phyloP scores from a whole-genome alignment of 2,888 invertebrate genomes.

The Scaptomyza parva region DNA sequence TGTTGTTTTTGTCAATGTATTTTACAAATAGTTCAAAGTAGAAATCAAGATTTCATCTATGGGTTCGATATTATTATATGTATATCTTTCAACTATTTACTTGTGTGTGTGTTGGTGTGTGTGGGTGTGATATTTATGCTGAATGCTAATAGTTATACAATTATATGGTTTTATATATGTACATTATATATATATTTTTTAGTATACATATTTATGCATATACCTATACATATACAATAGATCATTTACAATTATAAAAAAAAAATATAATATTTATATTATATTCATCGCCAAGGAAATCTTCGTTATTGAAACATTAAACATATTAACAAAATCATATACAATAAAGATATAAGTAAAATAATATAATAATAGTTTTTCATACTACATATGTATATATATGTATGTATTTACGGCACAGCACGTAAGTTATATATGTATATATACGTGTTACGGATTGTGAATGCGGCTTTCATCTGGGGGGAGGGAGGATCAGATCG shows the following conservation, averaged over 20 bases:
- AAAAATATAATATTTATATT: no score
- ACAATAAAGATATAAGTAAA: conserved; percentile 21
- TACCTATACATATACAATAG: conserved; percentile 38
- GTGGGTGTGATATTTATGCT: conserved; percentile 42
- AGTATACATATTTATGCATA: conserved; percentile 43
- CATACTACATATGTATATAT: conserved; percentile 18
- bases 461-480: conserved; percentile 28
- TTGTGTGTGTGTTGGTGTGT: conserved; percentile 7
- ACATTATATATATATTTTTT: conserved; percentile 44
- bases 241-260: conserved; percentile 69
- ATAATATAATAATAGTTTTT: conserved; percentile 34
- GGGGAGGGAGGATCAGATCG: no score
- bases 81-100: conserved; percentile 28
- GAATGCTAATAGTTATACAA: conserved; percentile 70
- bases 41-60: conserved; percentile 49
- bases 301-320: conserved; percentile 30
- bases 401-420: no score
- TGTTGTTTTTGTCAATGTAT: conserved; percentile 28
- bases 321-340: conserved; percentile 52
- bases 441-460: conserved; percentile 37
- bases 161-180: conserved; percentile 54
- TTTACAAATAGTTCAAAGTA: conserved; percentile 53
- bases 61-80: conserved; percentile 32
- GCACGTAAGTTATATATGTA: conserved; percentile 14
- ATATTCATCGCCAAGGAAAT: conserved; percentile 53